Percentiles rank a stretch among this genome's conserved stretches.
These are phyloP conservation scores for Fregata magnificens DNA, from an alignment of 2,113 vertebrate species.

Conservation along the genomic window DNA sequence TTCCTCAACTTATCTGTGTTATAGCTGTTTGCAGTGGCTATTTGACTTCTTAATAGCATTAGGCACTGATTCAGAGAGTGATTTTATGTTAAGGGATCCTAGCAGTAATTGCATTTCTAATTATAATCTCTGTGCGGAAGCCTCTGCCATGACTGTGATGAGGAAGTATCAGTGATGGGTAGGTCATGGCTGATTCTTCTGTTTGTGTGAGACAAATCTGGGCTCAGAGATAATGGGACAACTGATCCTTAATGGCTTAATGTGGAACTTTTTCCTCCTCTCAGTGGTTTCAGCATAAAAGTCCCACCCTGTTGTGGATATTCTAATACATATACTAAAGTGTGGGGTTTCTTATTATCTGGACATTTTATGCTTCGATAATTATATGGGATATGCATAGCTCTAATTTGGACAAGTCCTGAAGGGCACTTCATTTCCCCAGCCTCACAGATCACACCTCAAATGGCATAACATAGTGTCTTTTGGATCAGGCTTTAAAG, in stretches of 20 bases:
- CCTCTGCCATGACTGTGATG: not conserved
- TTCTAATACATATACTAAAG: not conserved
- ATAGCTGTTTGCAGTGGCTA: not conserved
- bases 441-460: not conserved
- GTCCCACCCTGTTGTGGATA: not conserved
- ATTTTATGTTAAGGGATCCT: conserved; percentile 2
- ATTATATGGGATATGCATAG: not conserved
- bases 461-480: not conserved
- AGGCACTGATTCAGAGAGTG: not conserved
- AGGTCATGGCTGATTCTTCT: not conserved
- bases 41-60: not conserved
- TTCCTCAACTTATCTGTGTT: not conserved
- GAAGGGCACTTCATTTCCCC: not conserved
- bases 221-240: not conserved
- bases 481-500: not conserved
- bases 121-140: not conserved
- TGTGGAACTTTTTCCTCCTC: not conserved
- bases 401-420: not conserved
- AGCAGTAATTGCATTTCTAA: conserved; percentile 10
- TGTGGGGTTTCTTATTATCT: not conserved
- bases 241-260: not conserved
- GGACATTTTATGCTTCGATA: not conserved
- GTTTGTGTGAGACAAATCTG: not conserved
- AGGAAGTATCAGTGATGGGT: not conserved
- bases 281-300: not conserved